Percentiles rank a stretch among this genome's conserved stretches.
These are phyloP conservation scores for Pachydiplax longipennis DNA, from an alignment of 2,888 invertebrate species.

Conservation along the genomic window DNA sequence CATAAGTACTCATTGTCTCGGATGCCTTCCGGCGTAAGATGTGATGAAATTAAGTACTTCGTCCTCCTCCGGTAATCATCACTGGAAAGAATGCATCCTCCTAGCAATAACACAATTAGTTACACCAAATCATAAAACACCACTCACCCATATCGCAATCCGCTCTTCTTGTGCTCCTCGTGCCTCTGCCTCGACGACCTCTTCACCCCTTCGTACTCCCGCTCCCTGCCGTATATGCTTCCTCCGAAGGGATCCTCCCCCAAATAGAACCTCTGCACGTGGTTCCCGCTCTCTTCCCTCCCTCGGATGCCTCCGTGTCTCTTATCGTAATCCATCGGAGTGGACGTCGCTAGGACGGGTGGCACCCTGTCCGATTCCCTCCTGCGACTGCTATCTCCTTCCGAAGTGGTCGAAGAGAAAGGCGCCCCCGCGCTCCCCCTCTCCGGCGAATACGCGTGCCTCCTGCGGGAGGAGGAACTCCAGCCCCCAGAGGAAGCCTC, in stretches of 20 bases:
- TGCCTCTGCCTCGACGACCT: constrained; percentile 59
- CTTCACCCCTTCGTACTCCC: constrained; percentile 78
- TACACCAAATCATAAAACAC: not conserved
- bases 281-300: constrained; percentile 54
- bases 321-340: constrained; percentile 39
- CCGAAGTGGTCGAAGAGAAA: constrained; percentile 33
- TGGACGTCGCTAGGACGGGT: constrained; percentile 17
- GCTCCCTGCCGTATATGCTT: constrained; percentile 83
- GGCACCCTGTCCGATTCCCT: constrained; percentile 23
- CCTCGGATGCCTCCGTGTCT: not conserved
- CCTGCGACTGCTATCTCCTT: constrained; percentile 19
- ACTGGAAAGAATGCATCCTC: too few species aligned
- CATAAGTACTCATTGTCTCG: too few species aligned
- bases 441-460: constrained; percentile 21
- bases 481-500: not conserved
- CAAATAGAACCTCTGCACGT: constrained; percentile 79
- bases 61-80: too few species aligned
- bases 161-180: constrained; percentile 23
- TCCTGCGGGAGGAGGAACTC: not conserved
- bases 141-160: constrained; percentile 20
- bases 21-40: too few species aligned
- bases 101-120: too few species aligned
- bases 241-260: constrained; percentile 87
- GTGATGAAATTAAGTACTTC: too few species aligned
- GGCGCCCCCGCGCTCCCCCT: constrained; percentile 50